Evolutionary conservation across 2,888 invertebrate species (phyloP).

Genomic region (Microctonus brassicae): DNA sequence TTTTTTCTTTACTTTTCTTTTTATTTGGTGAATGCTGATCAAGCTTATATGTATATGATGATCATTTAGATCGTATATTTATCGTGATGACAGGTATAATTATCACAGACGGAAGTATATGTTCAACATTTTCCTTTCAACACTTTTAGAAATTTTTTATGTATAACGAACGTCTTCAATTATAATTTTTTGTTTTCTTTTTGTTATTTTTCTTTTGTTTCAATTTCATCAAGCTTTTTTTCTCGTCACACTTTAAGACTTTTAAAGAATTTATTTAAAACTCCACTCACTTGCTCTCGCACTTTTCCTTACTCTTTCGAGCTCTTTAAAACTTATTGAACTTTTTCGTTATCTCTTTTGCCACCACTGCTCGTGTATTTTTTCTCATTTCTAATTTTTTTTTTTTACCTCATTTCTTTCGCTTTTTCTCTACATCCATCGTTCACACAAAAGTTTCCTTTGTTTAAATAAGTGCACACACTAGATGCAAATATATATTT

Average conservation of each 20-base stretch:
- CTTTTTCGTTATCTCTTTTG: constrained; percentile 17
- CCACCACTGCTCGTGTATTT: background rate
- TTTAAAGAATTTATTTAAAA: background rate
- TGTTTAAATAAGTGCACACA: background rate
- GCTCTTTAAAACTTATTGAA: constrained; percentile 4
- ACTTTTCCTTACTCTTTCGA: background rate
- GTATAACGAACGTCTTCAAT: background rate
- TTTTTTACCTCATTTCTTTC: constrained; percentile 40
- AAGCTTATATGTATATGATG: too few species aligned
- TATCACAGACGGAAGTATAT: background rate
- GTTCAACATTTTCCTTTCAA: background rate
- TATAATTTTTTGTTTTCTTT: background rate
- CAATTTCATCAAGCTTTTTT: background rate
- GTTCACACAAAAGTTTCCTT: background rate
- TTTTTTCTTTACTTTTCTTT: background rate
- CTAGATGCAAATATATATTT: background rate
- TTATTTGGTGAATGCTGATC: background rate
- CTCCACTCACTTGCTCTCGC: background rate
- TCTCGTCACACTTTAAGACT: background rate
- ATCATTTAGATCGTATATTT: background rate
- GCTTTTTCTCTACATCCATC: constrained; percentile 36
- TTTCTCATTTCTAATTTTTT: constrained; percentile 29
- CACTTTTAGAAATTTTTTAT: background rate
- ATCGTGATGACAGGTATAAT: background rate
- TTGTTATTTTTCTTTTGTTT: background rate